These are phyloP conservation scores for Capreolus pygargus DNA, from an alignment of 2,113 vertebrate genomes.

Conservation along the genomic window DNA sequence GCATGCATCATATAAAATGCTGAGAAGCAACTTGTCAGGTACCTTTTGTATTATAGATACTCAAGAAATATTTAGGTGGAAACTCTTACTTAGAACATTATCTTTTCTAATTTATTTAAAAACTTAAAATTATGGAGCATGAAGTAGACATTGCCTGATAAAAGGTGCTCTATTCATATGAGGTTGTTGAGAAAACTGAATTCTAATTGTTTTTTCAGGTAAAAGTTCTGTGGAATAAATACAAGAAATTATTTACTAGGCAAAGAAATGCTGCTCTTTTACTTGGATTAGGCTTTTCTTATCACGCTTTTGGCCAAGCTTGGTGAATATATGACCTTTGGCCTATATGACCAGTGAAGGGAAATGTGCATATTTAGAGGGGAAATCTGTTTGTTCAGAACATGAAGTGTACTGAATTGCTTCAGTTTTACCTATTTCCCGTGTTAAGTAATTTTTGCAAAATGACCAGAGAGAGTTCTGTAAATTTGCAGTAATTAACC, in stretches of 20 bases:
- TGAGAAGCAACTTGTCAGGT: background rate
- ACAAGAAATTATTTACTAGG: background rate
- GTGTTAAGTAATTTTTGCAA: background rate
- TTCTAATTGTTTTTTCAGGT: background rate
- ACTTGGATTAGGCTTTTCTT: background rate
- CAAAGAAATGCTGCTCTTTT: background rate
- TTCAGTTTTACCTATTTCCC: constrained; percentile 2
- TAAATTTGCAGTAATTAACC: background rate
- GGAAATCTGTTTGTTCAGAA: background rate
- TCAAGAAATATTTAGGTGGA: background rate
- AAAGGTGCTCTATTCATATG: background rate
- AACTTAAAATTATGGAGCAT: background rate
- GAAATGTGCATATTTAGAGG: background rate
- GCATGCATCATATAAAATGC: background rate
- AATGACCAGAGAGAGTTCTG: background rate
- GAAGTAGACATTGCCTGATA: background rate
- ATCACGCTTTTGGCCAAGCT: background rate
- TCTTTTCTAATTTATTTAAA: background rate
- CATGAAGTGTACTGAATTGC: background rate
- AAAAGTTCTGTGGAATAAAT: background rate
- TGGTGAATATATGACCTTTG: background rate
- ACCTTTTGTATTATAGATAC: background rate
- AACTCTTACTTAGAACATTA: background rate
- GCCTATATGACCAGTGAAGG: background rate
- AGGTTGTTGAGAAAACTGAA: background rate